These are phyloP conservation scores for Ptychadena robeensis DNA, from an alignment of 2,797 vertebrate species.

Conservation along the genomic window DNA sequence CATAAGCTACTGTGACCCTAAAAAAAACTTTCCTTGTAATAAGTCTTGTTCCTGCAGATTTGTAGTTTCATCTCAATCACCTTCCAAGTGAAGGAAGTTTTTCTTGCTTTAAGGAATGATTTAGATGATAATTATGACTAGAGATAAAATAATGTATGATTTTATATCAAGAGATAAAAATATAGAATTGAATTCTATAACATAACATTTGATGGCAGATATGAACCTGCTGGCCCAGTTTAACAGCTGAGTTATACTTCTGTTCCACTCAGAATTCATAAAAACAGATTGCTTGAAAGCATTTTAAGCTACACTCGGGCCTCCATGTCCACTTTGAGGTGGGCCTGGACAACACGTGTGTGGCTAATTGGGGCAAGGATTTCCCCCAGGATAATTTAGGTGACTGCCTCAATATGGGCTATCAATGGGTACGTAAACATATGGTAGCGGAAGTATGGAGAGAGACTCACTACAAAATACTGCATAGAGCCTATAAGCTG, in stretches of 20 bases:
- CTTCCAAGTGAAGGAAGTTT: not conserved
- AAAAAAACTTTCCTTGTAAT: not conserved
- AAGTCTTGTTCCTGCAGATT: not conserved
- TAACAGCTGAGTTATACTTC: not conserved
- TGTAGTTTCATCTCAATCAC: not conserved
- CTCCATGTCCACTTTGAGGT: too few species aligned
- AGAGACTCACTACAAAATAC: too few species aligned
- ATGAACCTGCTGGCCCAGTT: not conserved
- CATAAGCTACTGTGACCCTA: not conserved
- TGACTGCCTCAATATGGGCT: too few species aligned
- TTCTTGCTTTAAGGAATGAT: not conserved
- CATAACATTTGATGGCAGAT: constrained; percentile 3
- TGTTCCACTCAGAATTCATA: not conserved
- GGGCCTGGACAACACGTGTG: too few species aligned
- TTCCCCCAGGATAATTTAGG: too few species aligned
- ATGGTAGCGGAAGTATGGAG: too few species aligned
- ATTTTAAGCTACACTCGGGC: not conserved
- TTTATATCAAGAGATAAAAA: constrained; percentile 19
- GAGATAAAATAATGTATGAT: constrained; percentile 9
- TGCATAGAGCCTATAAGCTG: too few species aligned
- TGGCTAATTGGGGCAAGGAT: too few species aligned
- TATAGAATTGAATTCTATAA: constrained; percentile 17
- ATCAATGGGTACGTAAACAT: too few species aligned
- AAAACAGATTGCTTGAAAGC: not conserved
- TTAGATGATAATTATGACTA: constrained; percentile 2